A percentile compares a stretch with the other conserved stretches of the same genome.
Conservation (phyloP, 2,797 vertebrate species). For the Sebastes cheni region DNA sequence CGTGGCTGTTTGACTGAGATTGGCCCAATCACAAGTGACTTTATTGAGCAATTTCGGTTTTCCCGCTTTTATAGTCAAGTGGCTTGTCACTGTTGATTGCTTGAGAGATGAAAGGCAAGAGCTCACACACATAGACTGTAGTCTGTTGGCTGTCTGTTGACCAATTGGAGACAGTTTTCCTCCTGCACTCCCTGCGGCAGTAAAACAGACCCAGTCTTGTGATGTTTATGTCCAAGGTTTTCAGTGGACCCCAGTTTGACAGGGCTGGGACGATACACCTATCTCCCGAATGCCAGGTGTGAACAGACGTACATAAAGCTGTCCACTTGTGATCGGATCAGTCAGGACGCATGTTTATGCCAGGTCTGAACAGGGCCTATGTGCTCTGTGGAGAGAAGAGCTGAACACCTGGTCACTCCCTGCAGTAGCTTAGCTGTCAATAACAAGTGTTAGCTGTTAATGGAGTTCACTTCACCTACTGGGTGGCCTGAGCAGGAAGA, state of each 20-base stretch:
- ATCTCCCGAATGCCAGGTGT: too few species aligned
- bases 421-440: background rate
- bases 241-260: too few species aligned
- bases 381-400: background rate
- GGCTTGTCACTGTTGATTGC: background rate
- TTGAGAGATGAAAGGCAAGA: background rate
- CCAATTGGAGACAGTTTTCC: background rate
- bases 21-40: background rate
- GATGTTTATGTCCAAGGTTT: background rate
- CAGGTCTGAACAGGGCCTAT: too few species aligned
- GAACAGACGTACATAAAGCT: too few species aligned
- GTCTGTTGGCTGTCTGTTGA: constrained; percentile 1
- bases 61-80: background rate
- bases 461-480: background rate
- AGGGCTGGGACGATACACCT: too few species aligned
- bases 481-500: constrained; percentile 7
- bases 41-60: background rate
- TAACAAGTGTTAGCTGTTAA: background rate
- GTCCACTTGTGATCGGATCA: too few species aligned
- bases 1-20: background rate
- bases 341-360: too few species aligned
- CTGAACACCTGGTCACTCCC: constrained; percentile 35
- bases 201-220: background rate
- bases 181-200: background rate
- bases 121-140: background rate